A percentile compares a stretch with the other conserved stretches of the same genome.
phyloP scores from a whole-genome alignment of 2,888 invertebrate species.

The Macaria liturata region DNA sequence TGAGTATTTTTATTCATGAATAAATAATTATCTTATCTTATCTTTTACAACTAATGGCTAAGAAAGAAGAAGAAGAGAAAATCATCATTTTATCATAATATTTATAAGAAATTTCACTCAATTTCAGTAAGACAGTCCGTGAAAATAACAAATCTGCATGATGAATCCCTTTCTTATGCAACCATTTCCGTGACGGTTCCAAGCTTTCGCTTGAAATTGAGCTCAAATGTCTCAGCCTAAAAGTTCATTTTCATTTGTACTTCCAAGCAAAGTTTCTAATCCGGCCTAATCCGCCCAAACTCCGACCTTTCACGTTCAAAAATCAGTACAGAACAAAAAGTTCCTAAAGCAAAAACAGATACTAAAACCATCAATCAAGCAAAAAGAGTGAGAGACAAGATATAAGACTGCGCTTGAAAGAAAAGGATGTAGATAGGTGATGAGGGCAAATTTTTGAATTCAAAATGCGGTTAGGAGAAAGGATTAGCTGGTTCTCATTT shows the following conservation, averaged over 20 bases:
- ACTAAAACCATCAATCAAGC: conserved; percentile 31
- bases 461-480: conserved; percentile 40
- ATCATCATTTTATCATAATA: no score
- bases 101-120: no score
- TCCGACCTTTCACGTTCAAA: conserved; percentile 33
- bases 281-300: conserved; percentile 26
- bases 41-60: no score
- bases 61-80: no score
- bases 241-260: background rate
- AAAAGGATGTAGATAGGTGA: conserved; percentile 26
- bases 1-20: no score
- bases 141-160: no score
- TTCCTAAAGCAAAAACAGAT: conserved; percentile 30
- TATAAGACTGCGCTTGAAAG: conserved; percentile 4
- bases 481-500: conserved; percentile 44
- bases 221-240: background rate
- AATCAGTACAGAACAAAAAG: conserved; percentile 28
- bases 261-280: conserved; percentile 2
- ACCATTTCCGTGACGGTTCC: no score
- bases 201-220: no score
- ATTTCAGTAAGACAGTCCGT: no score
- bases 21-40: no score
- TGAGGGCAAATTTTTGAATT: conserved; percentile 35
- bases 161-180: no score
- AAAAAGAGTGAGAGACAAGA: conserved; percentile 21